Evolutionary conservation across 2,888 invertebrate genomes (phyloP).

Genomic region (Spialia ferax): DNA sequence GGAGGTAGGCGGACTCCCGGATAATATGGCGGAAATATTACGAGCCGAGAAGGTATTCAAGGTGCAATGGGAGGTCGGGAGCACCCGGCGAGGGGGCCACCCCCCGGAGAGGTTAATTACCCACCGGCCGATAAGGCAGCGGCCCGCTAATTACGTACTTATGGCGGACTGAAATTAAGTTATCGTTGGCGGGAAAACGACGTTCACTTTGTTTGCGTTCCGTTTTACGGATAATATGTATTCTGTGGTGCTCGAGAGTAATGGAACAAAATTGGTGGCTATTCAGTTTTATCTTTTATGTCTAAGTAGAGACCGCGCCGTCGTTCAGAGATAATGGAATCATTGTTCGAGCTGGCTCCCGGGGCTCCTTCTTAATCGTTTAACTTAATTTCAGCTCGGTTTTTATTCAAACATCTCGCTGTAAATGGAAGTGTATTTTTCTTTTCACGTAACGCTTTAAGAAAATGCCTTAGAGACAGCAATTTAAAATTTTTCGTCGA

Average conservation of each 20-base stretch:
- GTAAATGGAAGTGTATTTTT: constrained; percentile 47
- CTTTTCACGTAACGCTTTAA: constrained; percentile 36
- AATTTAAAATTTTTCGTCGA: neutral
- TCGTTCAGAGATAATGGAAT: constrained; percentile 76
- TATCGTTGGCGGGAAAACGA: constrained; percentile 84
- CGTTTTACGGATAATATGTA: constrained; percentile 84
- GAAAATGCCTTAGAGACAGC: neutral
- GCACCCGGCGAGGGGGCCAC: constrained; percentile 53
- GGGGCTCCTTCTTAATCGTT: constrained; percentile 80
- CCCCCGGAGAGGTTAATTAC: constrained; percentile 84
- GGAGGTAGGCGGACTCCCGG: constrained; percentile 82
- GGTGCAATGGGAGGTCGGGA: constrained; percentile 69
- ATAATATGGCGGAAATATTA: constrained; percentile 86
- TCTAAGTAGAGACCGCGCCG: constrained; percentile 62
- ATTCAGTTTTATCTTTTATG: constrained; percentile 81
- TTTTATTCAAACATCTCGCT: constrained; percentile 59
- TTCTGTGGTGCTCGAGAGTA: constrained; percentile 77
- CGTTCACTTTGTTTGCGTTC: constrained; percentile 85
- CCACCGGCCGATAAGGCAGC: constrained; percentile 85
- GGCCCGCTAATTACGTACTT: constrained; percentile 87
- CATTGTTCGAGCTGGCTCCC: constrained; percentile 75
- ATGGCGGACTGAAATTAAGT: constrained; percentile 86
- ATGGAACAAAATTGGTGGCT: constrained; percentile 83
- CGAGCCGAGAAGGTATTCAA: constrained; percentile 81
- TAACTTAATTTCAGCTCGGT: constrained; percentile 74